Evolutionary conservation across 2,113 vertebrate genomes (phyloP), one percentile per base, ranked within the genome.

Genomic region (Paedocypris sp.): DNA sequence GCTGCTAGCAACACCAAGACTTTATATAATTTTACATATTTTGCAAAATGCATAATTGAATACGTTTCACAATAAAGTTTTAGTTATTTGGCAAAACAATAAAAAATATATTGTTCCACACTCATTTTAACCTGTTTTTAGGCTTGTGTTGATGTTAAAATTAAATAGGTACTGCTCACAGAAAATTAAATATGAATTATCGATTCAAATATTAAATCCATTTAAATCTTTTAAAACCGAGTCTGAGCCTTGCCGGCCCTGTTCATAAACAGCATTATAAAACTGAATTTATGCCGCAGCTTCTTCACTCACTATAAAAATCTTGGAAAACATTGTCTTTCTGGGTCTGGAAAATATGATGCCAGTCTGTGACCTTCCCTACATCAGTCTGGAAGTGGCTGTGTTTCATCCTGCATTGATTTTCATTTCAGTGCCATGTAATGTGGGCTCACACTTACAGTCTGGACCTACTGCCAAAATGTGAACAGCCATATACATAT

Each of bases 381-480:
- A 47, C 73, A 69, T 69, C 75, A 75, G 69, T 75, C 73, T 78
- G 79, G 74, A 75, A 79, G 69, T 16, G 33, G 32, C 72, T 75
- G 68, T 80, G 77, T 74, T 68, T 78, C 75, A 78, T 80, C 74
- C 79, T 75, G 71, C 71, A 82, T 84, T 79, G 79, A 83, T 82
- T 82, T 81, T 80, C 71, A 77, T 79, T 80, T 72, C 77, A 75
- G 74, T 68, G 66, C 69, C 50, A 52, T 49, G 63, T 78, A 79
- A 80, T 82, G 78, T 80, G 71, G 71, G 70, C 80, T 77, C 60
- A 64, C 41, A 23, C 22, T 41, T 41, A 41, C 41, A 38, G 51
- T 26, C 51, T 54, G 35, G 5, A 54, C 9, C 28, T 36, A 5
- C 10, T n/a, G 35, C 23, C 35, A 56, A 56, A 56, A 41, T 12